Conservation (phyloP, 2,797 vertebrate genomes). For the Loris lydekkerianus region DNA sequence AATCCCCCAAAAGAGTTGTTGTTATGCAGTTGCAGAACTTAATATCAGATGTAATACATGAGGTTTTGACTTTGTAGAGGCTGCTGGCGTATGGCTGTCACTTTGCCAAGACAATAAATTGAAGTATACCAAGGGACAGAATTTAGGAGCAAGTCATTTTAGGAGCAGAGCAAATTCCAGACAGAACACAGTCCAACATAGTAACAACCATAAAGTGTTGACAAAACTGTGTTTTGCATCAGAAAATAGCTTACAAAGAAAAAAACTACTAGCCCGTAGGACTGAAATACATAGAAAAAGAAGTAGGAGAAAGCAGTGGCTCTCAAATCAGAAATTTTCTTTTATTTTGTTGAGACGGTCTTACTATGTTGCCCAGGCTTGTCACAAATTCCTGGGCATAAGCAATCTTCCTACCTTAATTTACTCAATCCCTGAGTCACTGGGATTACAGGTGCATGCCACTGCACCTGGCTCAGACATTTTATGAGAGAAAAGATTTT, state of each 20-base stretch:
- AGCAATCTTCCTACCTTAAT: too few species aligned
- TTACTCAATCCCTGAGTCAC: too few species aligned
- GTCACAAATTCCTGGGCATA: too few species aligned
- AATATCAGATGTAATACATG: background rate
- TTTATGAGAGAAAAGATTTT: background rate
- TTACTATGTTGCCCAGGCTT: too few species aligned
- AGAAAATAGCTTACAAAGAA: slow-evolving; percentile 25
- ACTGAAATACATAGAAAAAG: background rate
- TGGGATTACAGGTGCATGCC: too few species aligned
- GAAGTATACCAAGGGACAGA: background rate
- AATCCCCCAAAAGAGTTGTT: background rate
- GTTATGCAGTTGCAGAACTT: background rate
- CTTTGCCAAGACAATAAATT: background rate
- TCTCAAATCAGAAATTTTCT: slow-evolving; percentile 15
- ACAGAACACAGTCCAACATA: background rate
- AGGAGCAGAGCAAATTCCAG: background rate
- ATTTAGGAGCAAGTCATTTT: background rate
- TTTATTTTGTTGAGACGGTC: background rate
- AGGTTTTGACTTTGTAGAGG: background rate
- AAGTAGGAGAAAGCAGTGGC: background rate
- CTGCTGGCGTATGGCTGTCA: background rate
- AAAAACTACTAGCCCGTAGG: background rate
- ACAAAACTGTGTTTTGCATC: background rate
- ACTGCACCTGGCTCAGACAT: slow-evolving; percentile 1
- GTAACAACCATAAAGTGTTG: background rate